Conservation (phyloP, 1,140 invertebrate genomes). For the Helicoverpa armigera region DNA sequence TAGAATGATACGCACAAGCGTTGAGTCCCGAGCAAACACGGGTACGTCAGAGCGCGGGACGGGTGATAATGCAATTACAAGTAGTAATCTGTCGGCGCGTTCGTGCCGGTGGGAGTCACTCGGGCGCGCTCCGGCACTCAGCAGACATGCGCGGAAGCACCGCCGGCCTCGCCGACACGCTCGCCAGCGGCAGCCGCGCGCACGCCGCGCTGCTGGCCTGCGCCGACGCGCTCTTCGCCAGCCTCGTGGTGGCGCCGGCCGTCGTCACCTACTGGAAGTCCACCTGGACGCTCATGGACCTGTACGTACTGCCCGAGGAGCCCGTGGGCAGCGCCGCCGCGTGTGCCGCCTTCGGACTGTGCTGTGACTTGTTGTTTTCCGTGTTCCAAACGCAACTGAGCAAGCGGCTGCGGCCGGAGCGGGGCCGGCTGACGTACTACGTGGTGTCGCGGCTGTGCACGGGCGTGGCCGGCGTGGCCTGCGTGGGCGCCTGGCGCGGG, state of each 20-base stretch:
- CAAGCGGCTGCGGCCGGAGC: conserved; percentile 89
- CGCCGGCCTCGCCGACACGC: conserved; percentile 86
- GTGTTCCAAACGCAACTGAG: conserved; percentile 89
- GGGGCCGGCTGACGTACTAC: conserved; percentile 90
- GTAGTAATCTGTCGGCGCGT: conserved; percentile 70
- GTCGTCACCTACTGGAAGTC: conserved; percentile 95
- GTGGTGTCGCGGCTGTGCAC: conserved; percentile 92
- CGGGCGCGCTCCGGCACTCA: conserved; percentile 63
- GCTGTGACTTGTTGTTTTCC: conserved; percentile 90
- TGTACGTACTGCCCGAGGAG: conserved; percentile 89
- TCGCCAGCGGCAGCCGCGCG: conserved; percentile 81
- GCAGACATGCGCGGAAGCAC: conserved; percentile 88
- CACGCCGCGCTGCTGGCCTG: conserved; percentile 89
- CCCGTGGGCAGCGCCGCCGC: conserved; percentile 87
- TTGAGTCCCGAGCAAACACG: conserved; percentile 50
- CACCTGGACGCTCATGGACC: conserved; percentile 93
- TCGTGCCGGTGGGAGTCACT: conserved; percentile 60
- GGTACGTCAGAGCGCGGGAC: conserved; percentile 70
- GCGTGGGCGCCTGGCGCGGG: conserved; percentile 95
- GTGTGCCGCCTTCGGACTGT: conserved; percentile 90
- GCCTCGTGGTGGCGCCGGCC: conserved; percentile 91
- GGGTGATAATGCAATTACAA: conserved; percentile 81
- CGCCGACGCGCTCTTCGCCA: conserved; percentile 91
- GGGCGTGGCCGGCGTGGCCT: conserved; percentile 90
- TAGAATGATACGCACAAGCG: conserved; percentile 49